Base-by-base conservation (phyloP, 2,113 vertebrate genomes). In the Salvelinus sp. region DNA sequence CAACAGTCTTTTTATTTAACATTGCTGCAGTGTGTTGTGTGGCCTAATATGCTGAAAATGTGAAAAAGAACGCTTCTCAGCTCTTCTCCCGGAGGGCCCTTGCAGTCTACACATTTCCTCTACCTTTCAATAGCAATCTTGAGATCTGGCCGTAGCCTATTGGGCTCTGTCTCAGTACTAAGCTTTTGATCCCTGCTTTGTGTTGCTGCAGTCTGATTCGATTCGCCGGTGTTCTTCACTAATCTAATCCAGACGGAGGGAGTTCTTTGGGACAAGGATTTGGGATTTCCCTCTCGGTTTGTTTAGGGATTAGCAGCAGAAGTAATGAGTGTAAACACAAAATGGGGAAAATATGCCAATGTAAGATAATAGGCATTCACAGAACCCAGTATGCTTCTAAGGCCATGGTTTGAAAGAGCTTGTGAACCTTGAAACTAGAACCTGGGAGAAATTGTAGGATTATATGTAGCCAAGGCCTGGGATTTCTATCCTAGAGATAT, bases 361-460 rank as follows among this genome's bases (percentile, higher is more conserved):
- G 20, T n/a, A 62, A 62, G n/a, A 62, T 22, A n/a, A 62, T 62
- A 22, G 20, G 58, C 85, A 85, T 85, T 93, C 86, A 90, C 90
- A 90, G 84, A 88, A 92, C 91, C 72, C 73, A 64, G 63, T 57
- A 58, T 58, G 12, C 38, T 68, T 66, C 70, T 62, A 27, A 74
- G 22, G 64, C 67, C 74, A 77, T 67, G 7, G 38, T 10, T 44
- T 44, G 9, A 44, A 44, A 44, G 0, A 44, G 38, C 38, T 44
- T 44, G 38, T 44, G 38, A 44, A 44, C 9, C 69, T 72, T 74
- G 72, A 72, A 66, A 69, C 16, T 54, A 54, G 50, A 54, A 18
- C 3, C 48, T 54, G 50, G 50, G 50, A 54, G 16, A 54, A 54
- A 44, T 54, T 18, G 1, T 54, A 54, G 50, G 50, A 54, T 54